Base-by-base conservation (phyloP, 2,113 vertebrate genomes). In the Chionis minor region DNA sequence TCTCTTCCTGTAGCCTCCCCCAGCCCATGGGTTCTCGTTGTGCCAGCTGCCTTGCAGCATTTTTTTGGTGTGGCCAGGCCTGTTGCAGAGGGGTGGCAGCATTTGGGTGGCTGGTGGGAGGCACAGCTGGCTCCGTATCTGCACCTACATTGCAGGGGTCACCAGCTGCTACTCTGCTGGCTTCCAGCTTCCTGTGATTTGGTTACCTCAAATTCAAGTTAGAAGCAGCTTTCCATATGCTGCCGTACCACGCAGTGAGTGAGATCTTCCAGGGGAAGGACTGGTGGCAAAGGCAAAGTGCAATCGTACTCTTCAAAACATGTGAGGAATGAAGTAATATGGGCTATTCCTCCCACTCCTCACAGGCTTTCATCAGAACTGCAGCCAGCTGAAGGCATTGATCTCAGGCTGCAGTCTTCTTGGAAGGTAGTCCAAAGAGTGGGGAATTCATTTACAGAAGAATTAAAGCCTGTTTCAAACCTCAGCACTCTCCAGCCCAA, bases 321-420 rank as follows among this genome's bases (percentile, higher is more conserved):
- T 28, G 78, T 75, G 62, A 97, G 92, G 93, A 92, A 94, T 92
- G 93, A 95, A 90, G 86, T 52, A 81, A 87, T 33, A 52, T 16
- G 88, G 92, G 45, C 79, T 65, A 35, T 62, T 96, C 94, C 93
- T 94, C 92, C 96, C 90, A 90, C 94, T 91, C 40, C 92, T 83
- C 0, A 0, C 40, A 49, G 65, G 56, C 42, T 82, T 93, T 86
- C 90, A 90, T 93, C 90, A 94, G 87, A 96, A 93, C 90, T 96
- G 54, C 78, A 82, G 93, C 93, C 96, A 96, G 90, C 54, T 73
- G 44, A 88, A 92, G 78, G 61, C 81, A 94, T 35, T 91, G 93
- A 93, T 96, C 93, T 94, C 42, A 27, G 47, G 74, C 56, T 93
- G 70, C 74, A 80, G 81, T 17, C 63, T 73, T 33, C 73, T 93